Conservation (phyloP, 2,888 invertebrate genomes). For the Drosophila pseudotakahashii region DNA sequence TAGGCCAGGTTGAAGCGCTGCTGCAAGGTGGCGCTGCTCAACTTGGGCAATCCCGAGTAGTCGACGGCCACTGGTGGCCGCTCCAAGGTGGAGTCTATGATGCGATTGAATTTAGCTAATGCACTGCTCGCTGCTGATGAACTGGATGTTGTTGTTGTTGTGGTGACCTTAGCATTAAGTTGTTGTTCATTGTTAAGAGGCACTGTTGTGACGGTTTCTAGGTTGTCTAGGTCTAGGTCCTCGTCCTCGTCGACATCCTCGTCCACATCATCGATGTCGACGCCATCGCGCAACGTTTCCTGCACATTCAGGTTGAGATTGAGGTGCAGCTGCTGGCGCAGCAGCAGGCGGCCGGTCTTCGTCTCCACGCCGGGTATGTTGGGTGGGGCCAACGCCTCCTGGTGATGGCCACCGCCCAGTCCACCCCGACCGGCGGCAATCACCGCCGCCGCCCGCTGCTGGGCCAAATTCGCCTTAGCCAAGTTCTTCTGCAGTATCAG, state of each 20-base stretch:
- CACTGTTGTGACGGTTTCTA: conserved; percentile 84
- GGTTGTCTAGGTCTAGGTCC: conserved; percentile 40
- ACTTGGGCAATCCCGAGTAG: conserved; percentile 35
- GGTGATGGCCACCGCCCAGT: conserved; percentile 25
- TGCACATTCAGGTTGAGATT: conserved; percentile 80
- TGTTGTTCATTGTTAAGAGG: conserved; percentile 80
- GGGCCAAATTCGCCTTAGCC: conserved; percentile 82
- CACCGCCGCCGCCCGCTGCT: conserved; percentile 79
- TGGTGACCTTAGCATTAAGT: conserved; percentile 79
- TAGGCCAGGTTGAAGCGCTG: conserved; percentile 73
- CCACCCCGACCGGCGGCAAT: conserved; percentile 71
- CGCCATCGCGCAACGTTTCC: conserved; percentile 74
- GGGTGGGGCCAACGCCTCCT: conserved; percentile 30
- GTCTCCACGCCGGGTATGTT: conserved; percentile 54
- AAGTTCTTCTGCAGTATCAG: conserved; percentile 84
- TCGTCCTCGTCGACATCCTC: conserved; percentile 65
- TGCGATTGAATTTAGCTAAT: conserved; percentile 84
- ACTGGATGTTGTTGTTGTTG: conserved; percentile 61
- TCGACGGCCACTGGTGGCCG: conserved; percentile 47
- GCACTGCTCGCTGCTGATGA: conserved; percentile 72
- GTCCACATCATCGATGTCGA: conserved; percentile 77
- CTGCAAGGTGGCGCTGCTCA: conserved; percentile 73
- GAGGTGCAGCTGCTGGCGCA: conserved; percentile 81
- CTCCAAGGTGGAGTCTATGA: conserved; percentile 82
- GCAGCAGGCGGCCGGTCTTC: conserved; percentile 74